phyloP scores from a whole-genome alignment of 2,113 vertebrate genomes.

The Hippoglossus stenolepis region DNA sequence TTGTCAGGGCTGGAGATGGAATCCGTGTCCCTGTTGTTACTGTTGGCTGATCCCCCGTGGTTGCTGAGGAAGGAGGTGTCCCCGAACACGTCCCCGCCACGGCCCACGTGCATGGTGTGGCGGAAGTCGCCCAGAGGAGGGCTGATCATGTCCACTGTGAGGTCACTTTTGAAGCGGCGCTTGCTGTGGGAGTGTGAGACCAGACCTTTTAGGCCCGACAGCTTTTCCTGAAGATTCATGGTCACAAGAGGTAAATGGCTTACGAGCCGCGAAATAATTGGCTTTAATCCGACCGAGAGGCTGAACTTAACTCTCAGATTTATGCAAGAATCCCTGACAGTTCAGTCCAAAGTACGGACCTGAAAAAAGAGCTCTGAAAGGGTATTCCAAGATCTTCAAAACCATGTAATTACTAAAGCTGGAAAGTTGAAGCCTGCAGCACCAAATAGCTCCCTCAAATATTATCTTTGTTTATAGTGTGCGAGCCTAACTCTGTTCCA shows the following conservation, averaged over 20 bases:
- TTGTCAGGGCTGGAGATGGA: slow-evolving; percentile 76
- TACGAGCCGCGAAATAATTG: not conserved
- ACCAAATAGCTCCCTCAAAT: slow-evolving; percentile 53
- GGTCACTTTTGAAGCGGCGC: slow-evolving; percentile 86
- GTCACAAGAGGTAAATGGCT: slow-evolving; percentile 4
- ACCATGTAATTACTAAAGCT: slow-evolving; percentile 33
- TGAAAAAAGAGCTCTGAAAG: slow-evolving; percentile 24
- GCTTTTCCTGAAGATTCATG: slow-evolving; percentile 96
- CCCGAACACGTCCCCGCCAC: slow-evolving; percentile 93
- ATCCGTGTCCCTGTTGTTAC: slow-evolving; percentile 72
- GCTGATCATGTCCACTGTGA: slow-evolving; percentile 97
- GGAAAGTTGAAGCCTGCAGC: slow-evolving; percentile 22
- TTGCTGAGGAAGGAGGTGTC: slow-evolving; percentile 98
- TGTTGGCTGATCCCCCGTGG: slow-evolving; percentile 83
- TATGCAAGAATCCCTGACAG: slow-evolving; percentile 18
- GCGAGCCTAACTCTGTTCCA: slow-evolving; percentile 58
- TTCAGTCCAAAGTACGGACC: slow-evolving; percentile 25
- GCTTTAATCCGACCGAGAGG: slow-evolving; percentile 13
- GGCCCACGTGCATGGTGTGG: slow-evolving; percentile 98
- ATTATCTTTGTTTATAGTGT: slow-evolving; percentile 69
- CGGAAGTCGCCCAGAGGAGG: slow-evolving; percentile 95
- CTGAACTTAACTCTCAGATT: slow-evolving; percentile 3
- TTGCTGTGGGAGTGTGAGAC: slow-evolving; percentile 90
- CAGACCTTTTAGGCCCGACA: slow-evolving; percentile 90
- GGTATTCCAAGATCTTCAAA: slow-evolving; percentile 46